Percentiles rank a stretch among this genome's conserved stretches.
Evolutionary conservation across 2,113 vertebrate species (phyloP).

Genomic region (Mystacornis crossleyi): DNA sequence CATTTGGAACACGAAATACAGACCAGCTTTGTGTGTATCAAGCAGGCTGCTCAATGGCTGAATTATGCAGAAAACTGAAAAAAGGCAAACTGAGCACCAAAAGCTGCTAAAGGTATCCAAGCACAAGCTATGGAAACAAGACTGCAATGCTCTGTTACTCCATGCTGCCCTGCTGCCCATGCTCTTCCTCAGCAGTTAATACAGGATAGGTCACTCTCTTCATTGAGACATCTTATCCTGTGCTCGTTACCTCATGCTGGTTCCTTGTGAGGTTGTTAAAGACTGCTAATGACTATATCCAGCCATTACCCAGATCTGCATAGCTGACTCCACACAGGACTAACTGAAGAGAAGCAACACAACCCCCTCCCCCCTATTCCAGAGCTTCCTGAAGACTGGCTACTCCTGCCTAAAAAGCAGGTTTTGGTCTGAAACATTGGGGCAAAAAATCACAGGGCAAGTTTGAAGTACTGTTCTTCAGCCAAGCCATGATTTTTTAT

Average conservation of each 20-base stretch:
- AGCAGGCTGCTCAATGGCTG: neutral
- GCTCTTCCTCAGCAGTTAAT: neutral
- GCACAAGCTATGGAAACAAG: neutral
- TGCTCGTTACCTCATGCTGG: neutral
- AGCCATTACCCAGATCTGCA: neutral
- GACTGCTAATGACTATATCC: neutral
- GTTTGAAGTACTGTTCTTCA: neutral
- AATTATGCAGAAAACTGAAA: neutral
- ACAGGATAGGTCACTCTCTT: neutral
- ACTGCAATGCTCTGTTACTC: neutral
- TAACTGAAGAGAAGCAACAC: neutral
- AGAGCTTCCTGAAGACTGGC: neutral
- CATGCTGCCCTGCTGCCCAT: fast-evolving
- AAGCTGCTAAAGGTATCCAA: neutral
- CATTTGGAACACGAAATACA: neutral
- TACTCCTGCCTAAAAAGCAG: neutral
- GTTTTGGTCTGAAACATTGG: neutral
- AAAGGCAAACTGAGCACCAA: neutral
- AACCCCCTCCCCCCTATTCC: neutral
- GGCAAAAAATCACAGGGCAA: neutral
- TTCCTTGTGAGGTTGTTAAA: neutral
- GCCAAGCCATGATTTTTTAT: neutral
- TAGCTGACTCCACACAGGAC: neutral
- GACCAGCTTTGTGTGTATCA: neutral
- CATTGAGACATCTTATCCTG: neutral